A percentile compares a stretch with the other conserved stretches of the same genome.
Evolutionary conservation across 1,140 invertebrate genomes (phyloP).

Genomic region (Lucilia cuprina): DNA sequence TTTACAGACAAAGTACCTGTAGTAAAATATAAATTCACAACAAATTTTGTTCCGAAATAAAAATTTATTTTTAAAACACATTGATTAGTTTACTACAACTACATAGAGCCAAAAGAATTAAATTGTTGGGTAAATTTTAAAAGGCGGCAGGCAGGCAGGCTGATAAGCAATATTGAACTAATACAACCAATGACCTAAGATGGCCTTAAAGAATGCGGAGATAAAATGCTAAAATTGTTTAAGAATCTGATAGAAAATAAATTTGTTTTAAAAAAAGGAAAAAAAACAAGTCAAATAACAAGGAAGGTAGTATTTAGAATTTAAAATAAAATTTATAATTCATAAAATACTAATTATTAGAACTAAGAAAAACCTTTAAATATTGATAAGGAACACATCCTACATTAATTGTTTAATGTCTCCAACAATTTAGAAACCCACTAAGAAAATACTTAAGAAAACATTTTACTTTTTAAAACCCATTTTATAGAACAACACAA

Average conservation of each 20-base stretch:
- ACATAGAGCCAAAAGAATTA: background rate
- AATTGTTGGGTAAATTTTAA: background rate
- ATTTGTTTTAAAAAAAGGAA: background rate
- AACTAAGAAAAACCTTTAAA: too few relatives aligned
- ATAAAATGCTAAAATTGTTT: constrained; percentile 3
- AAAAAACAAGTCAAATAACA: too few relatives aligned
- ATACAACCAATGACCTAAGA: background rate
- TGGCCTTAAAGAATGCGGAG: constrained; percentile 31
- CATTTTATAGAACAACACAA: background rate
- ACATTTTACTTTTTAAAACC: background rate
- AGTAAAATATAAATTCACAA: background rate
- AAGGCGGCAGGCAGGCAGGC: background rate
- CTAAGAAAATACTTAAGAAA: too few relatives aligned
- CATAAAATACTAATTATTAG: too few relatives aligned
- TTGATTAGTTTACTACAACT: background rate
- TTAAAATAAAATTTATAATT: too few relatives aligned
- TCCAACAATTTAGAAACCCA: background rate
- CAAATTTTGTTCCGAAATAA: background rate
- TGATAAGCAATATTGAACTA: background rate
- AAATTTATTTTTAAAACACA: background rate
- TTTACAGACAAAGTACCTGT: background rate
- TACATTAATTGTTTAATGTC: background rate
- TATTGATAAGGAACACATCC: background rate
- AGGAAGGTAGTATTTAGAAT: too few relatives aligned
- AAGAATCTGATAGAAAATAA: background rate